These are phyloP conservation scores for Pelecanoides urinatrix DNA, from an alignment of 2,113 vertebrate genomes.

Conservation along the genomic window DNA sequence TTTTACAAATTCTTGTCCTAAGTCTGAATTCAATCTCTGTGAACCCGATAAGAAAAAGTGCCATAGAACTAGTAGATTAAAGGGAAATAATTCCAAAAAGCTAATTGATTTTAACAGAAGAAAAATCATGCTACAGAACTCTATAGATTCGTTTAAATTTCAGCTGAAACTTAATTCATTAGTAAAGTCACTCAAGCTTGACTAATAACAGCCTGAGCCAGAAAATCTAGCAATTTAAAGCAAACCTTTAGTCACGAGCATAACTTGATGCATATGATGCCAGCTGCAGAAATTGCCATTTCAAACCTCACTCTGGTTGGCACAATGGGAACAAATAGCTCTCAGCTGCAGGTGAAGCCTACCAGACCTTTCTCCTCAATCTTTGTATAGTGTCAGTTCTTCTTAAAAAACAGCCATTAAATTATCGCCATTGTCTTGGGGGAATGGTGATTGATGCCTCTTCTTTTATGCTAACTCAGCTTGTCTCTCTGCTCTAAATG, in stretches of 20 bases:
- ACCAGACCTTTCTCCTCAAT: slow-evolving; percentile 52
- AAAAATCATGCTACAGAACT: neutral
- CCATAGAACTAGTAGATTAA: neutral
- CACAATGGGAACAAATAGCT: slow-evolving; percentile 58
- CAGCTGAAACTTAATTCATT: slow-evolving; percentile 13
- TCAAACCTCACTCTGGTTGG: slow-evolving; percentile 11
- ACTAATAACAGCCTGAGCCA: neutral
- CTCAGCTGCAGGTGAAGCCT: slow-evolving; percentile 67
- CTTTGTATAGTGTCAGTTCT: slow-evolving; percentile 46
- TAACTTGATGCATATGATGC: slow-evolving; percentile 22
- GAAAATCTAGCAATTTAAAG: slow-evolving; percentile 22
- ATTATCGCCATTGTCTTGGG: slow-evolving; percentile 61
- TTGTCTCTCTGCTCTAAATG: slow-evolving; percentile 41
- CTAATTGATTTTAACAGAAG: neutral
- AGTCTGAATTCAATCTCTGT: neutral
- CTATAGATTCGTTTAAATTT: neutral
- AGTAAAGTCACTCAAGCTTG: slow-evolving; percentile 13
- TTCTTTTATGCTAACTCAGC: slow-evolving; percentile 54
- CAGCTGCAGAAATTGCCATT: slow-evolving; percentile 53
- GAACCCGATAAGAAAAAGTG: neutral
- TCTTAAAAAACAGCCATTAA: slow-evolving; percentile 65
- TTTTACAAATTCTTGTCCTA: neutral
- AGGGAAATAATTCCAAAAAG: neutral
- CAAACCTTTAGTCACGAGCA: neutral
- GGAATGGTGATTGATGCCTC: slow-evolving; percentile 60